Evolutionary conservation across 2,888 invertebrate species (phyloP).

Genomic region (Nasonovia ribisnigri): DNA sequence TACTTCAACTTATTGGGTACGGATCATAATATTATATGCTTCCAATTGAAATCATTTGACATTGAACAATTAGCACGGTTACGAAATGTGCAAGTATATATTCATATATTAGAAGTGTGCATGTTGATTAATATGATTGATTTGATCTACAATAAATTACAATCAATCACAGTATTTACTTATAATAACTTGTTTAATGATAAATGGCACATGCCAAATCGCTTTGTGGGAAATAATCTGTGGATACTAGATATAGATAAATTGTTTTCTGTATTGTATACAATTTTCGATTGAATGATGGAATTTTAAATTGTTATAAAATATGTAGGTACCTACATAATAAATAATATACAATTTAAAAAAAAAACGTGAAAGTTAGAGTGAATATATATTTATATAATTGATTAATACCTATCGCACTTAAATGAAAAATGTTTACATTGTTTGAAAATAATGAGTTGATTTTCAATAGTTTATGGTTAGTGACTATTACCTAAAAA

Average conservation of each 20-base stretch:
- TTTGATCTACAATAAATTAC: neutral
- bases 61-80: neutral
- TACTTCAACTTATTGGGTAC: neutral
- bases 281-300: neutral
- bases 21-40: neutral
- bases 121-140: neutral
- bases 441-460: neutral
- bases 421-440: neutral
- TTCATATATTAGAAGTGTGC: neutral
- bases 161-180: neutral
- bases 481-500: neutral
- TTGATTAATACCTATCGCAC: neutral
- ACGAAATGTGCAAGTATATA: neutral
- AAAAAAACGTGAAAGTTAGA: neutral
- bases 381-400: neutral
- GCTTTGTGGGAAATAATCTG: neutral
- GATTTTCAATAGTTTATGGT: neutral
- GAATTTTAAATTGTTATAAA: neutral
- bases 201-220: neutral
- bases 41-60: neutral
- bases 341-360: neutral
- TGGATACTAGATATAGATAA: neutral
- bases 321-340: neutral
- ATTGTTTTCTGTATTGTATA: neutral
- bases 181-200: neutral